Percentiles rank a stretch among this genome's conserved stretches.
These are phyloP conservation scores for Brassicogethes aeneus DNA, from an alignment of 2,888 invertebrate genomes.

Conservation along the genomic window DNA sequence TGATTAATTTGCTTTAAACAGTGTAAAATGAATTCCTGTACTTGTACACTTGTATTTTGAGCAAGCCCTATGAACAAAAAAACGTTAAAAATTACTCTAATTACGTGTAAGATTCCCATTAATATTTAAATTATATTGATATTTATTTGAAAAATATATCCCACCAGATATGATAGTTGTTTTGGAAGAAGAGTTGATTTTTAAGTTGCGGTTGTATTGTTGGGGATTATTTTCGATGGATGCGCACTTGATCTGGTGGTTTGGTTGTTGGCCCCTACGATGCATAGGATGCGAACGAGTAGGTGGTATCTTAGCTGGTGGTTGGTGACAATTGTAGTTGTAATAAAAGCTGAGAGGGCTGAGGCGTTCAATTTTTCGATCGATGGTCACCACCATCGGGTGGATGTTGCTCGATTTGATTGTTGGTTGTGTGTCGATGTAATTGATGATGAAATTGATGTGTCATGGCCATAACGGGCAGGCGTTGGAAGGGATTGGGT, in stretches of 20 bases:
- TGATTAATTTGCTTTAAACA: too few relatives aligned
- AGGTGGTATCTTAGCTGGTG: background rate
- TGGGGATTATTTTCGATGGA: too few relatives aligned
- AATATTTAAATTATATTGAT: constrained; percentile 4
- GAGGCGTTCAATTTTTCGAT: background rate
- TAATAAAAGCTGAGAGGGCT: constrained; percentile 17
- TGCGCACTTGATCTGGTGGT: too few relatives aligned
- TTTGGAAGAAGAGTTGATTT: constrained; percentile 1
- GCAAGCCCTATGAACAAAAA: constrained; percentile 1
- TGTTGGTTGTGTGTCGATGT: constrained; percentile 35
- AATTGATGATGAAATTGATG: constrained; percentile 30
- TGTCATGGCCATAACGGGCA: constrained; percentile 29
- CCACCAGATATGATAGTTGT: constrained; percentile 2
- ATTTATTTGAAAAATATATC: constrained; percentile 4
- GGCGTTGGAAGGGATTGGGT: constrained; percentile 29
- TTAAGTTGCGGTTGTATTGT: background rate
- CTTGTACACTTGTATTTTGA: background rate
- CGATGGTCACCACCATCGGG: constrained; percentile 24
- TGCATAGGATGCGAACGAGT: background rate
- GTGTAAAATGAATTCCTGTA: too few relatives aligned
- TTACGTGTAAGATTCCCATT: background rate
- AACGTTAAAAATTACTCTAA: constrained; percentile 3
- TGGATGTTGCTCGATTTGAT: constrained; percentile 25
- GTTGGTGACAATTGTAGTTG: constrained; percentile 5
- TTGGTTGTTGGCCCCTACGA: too few relatives aligned